Percentiles rank a stretch among this genome's conserved stretches.
Evolutionary conservation across 2,888 invertebrate genomes (phyloP).

Genomic region (Netelia virgata): DNA sequence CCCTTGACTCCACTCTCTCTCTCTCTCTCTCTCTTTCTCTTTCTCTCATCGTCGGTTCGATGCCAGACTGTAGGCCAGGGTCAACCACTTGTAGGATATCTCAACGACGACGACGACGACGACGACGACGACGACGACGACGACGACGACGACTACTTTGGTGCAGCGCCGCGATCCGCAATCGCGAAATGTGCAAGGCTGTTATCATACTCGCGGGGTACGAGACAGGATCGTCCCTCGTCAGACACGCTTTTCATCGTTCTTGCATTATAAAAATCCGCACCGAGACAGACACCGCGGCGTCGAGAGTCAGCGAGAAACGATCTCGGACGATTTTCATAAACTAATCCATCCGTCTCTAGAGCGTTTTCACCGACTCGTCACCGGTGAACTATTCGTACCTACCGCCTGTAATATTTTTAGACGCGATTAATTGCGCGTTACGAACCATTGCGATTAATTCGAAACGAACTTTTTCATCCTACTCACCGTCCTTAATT

Average conservation of each 20-base stretch:
- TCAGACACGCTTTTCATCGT: conserved; percentile 4
- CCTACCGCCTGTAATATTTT: too few relatives aligned
- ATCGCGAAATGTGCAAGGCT: conserved; percentile 68
- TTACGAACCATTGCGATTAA: too few relatives aligned
- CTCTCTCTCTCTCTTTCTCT: conserved; percentile 41
- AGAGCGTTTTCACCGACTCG: too few relatives aligned
- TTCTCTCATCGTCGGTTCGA: conserved; percentile 65
- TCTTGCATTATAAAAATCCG: conserved; percentile 3
- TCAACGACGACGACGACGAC: conserved; percentile 73
- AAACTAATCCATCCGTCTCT: too few relatives aligned
- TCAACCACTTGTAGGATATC: conserved; percentile 82
- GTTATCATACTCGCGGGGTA: conserved; percentile 63
- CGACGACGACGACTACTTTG: conserved; percentile 59
- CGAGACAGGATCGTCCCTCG: conserved; percentile 61
- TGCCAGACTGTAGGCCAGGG: conserved; percentile 79
- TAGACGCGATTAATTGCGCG: too few relatives aligned
- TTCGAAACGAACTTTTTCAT: too few relatives aligned
- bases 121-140: conserved; percentile 15
- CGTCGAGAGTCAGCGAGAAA: too few relatives aligned
- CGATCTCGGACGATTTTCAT: too few relatives aligned
- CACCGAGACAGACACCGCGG: not conserved
- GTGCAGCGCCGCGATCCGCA: conserved; percentile 57
- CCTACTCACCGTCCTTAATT: too few relatives aligned
- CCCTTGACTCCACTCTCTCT: conserved; percentile 13
- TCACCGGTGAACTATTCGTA: too few relatives aligned